These are phyloP conservation scores for Nemopilema nomurai DNA, from an alignment of 30 jellyfish, hydroid and myxozoan genomes.

Conservation along the genomic window DNA sequence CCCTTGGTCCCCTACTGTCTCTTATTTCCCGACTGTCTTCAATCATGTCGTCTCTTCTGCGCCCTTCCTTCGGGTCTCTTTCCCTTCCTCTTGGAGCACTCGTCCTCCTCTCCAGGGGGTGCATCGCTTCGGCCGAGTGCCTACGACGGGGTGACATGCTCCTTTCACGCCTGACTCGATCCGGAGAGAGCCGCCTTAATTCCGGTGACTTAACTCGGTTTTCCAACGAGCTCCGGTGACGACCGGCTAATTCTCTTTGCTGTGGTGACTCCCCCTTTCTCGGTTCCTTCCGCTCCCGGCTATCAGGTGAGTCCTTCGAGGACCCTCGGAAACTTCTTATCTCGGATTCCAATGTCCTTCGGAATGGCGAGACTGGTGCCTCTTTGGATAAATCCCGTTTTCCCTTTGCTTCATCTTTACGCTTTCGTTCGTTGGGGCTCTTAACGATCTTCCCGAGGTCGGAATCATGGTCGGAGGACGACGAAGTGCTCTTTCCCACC, in stretches of 20 bases:
- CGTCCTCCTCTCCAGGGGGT: slow-evolving; percentile 27
- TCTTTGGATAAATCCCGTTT: slow-evolving; percentile 20
- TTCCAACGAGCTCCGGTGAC: slow-evolving; percentile 54
- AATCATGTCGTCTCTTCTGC: slow-evolving; percentile 27
- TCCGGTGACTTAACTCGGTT: slow-evolving; percentile 53
- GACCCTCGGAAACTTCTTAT: slow-evolving; percentile 56
- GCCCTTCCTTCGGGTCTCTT: slow-evolving; percentile 40
- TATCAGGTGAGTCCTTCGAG: slow-evolving; percentile 66
- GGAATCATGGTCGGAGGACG: slow-evolving; percentile 51
- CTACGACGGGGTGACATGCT: slow-evolving; percentile 51
- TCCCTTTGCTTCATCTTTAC: slow-evolving; percentile 23
- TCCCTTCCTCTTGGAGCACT: slow-evolving; percentile 55
- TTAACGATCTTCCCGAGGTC: slow-evolving; percentile 27
- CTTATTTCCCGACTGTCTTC: slow-evolving; percentile 36
- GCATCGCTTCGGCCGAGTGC: slow-evolving; percentile 49
- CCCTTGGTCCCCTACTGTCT: slow-evolving; percentile 37
- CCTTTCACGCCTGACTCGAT: slow-evolving; percentile 53
- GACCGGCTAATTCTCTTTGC: slow-evolving; percentile 1
- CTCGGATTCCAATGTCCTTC: slow-evolving; percentile 38
- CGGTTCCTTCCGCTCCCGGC: slow-evolving; percentile 48
- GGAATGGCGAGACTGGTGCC: slow-evolving; percentile 14
- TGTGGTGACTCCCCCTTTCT: slow-evolving; percentile 55
- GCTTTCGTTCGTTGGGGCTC: slow-evolving; percentile 44
- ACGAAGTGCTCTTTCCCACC: slow-evolving; percentile 7
- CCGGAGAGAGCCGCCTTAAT: slow-evolving; percentile 59